A percentile compares a stretch with the other conserved stretches of the same genome.
These are phyloP conservation scores for Cottus gobio DNA, from an alignment of 2,113 vertebrate genomes.

Conservation along the genomic window DNA sequence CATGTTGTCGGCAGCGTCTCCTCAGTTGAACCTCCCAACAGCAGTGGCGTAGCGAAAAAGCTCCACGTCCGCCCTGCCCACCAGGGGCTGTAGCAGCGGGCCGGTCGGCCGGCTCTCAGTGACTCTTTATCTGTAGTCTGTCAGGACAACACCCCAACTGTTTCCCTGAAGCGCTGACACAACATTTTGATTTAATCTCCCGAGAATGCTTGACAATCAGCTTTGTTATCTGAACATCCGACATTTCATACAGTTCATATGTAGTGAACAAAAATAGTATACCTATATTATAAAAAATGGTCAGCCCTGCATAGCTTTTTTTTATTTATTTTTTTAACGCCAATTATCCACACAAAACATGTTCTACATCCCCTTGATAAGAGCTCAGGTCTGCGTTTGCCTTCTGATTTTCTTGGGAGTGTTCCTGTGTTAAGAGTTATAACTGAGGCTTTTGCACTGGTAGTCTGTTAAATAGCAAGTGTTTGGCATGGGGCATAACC, in stretches of 20 bases:
- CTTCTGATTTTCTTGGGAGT: conserved; percentile 7
- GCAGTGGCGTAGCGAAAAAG: conserved; percentile 62
- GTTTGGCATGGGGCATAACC: background rate
- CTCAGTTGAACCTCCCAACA: conserved; percentile 56
- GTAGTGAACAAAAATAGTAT: background rate
- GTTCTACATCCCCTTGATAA: conserved; percentile 39
- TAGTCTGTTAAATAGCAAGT: background rate
- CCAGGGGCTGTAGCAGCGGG: conserved; percentile 27
- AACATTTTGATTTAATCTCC: background rate
- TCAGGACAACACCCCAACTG: conserved; percentile 47
- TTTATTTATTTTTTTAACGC: no score
- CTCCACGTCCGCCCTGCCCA: conserved; percentile 29
- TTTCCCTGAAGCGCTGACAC: background rate
- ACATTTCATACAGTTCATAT: no score
- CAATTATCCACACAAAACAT: background rate
- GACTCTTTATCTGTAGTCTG: background rate
- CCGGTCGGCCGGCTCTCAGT: conserved; percentile 2
- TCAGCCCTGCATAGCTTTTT: background rate
- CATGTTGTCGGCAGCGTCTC: conserved; percentile 66
- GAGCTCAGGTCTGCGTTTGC: background rate
- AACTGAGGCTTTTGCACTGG: background rate
- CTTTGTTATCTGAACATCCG: background rate
- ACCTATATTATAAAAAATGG: background rate
- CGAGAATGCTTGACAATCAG: background rate
- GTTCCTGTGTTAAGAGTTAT: conserved; percentile 5